phyloP scores from a whole-genome alignment of 2,888 invertebrate species.

The Zaprionus bogoriensis region DNA sequence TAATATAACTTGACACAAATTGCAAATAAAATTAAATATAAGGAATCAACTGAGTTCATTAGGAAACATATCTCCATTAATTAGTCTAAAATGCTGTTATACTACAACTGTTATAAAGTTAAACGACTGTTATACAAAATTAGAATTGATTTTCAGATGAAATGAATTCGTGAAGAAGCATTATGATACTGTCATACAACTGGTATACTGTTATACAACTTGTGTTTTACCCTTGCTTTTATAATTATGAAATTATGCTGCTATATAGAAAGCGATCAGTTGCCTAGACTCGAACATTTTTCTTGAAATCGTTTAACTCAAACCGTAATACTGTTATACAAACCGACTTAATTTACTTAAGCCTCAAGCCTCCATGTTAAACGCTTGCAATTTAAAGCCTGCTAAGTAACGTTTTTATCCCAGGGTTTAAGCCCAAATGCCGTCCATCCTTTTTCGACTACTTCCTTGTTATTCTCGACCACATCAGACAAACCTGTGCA shows the following conservation, averaged over 20 bases:
- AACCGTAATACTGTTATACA: background rate
- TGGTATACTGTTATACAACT: too few species aligned
- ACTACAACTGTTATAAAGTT: background rate
- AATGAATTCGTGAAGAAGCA: too few species aligned
- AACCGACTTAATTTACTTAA: too few species aligned
- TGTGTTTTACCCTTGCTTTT: too few species aligned
- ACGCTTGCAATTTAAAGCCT: background rate
- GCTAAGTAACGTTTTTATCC: background rate
- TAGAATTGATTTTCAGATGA: too few species aligned
- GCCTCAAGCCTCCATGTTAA: background rate
- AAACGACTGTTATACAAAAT: background rate
- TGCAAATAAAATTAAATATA: too few species aligned
- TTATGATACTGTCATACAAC: too few species aligned
- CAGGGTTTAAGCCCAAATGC: slow-evolving; percentile 19
- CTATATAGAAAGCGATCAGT: too few species aligned
- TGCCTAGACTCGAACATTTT: too few species aligned
- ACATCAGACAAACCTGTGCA: slow-evolving; percentile 52
- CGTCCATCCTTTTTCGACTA: slow-evolving; percentile 14
- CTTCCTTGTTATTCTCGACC: slow-evolving; percentile 35
- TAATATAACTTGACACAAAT: background rate
- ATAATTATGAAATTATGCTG: too few species aligned
- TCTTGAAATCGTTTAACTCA: background rate
- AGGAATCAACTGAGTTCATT: background rate
- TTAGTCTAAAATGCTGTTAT: too few species aligned
- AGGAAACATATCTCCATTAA: too few species aligned